phyloP scores from a whole-genome alignment of 92 coral and sea anemone genomes.

The Diadumene lineata region DNA sequence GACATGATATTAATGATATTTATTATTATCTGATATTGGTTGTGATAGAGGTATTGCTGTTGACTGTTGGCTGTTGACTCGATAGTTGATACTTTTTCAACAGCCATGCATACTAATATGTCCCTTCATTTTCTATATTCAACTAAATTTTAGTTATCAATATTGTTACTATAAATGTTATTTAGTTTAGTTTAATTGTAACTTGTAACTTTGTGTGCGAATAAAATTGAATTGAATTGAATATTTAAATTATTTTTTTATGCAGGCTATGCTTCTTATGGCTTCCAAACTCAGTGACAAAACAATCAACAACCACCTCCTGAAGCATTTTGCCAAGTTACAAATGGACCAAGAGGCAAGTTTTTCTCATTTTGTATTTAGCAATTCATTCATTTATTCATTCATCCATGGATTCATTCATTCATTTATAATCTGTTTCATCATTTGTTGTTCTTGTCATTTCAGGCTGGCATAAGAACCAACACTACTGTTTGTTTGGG shows the following conservation, averaged over 20 bases:
- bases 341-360: conserved; percentile 98
- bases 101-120: no score
- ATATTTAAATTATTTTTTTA: no score
- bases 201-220: no score
- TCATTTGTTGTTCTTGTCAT: background rate
- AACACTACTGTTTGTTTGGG: conserved; percentile 98
- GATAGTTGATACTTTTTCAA: no score
- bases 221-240: no score
- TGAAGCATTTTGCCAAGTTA: conserved; percentile 89
- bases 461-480: conserved; percentile 92
- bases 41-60: background rate
- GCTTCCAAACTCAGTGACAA: conserved; percentile 93
- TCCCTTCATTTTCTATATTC: no score
- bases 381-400: background rate
- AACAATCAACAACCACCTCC: conserved; percentile 84
- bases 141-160: no score
- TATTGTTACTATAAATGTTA: no score
- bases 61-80: no score
- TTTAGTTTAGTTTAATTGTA: no score
- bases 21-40: background rate
- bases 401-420: background rate
- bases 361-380: background rate
- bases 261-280: conserved; percentile 87
- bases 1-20: background rate
- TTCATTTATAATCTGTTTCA: background rate